Base-by-base conservation (phyloP, 2,888 invertebrate genomes). In the Eupithecia inturbata region DNA sequence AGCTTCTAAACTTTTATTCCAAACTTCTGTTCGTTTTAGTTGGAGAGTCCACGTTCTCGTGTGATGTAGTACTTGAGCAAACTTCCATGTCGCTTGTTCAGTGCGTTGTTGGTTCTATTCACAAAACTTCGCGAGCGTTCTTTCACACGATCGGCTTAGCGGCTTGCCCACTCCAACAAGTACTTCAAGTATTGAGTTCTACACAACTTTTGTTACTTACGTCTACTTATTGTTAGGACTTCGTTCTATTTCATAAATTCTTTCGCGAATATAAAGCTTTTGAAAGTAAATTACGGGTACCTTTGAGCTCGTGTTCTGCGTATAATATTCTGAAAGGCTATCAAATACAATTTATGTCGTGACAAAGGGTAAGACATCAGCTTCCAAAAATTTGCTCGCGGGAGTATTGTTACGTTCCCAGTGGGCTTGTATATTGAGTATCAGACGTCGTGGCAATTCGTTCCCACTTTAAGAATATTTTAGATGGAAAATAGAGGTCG, bases 71-170 rank as follows among this genome's bases (percentile, higher is more conserved):
- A 88, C 85, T 88, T 85, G 82, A 72, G 70, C 80, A 85, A 90
- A 91, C 88, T 91, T 91, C 83, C 77, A 76, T 87, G 91, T 89
- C 91, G 88, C 89, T 87, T 82, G 86, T 88, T 83, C 84, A 81
- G 84, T 88, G 87, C 86, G 88, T 87, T 83, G 77, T 81, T 78
- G 83, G 83, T 88, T 87, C 92, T 88, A 91, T 92, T 92, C 89
- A 89, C 79, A 80, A 85, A 90, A 91, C 83, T 92, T 88, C 78
- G 83, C 82, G 87, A 85, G 84, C 80, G 86, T 92, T 91, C 92
- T 89, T 91, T 89, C 89, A 82, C 88, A 82, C 88, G 90, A 91
- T 89, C 92, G 92, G 90, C 92, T 93, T 93, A 93, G 89, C 88
- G 90, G 89, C 91, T 91, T 88, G 89, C 87, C 87, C 86, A 84